Base-by-base conservation (phyloP, 2,113 vertebrate species). In the Potamarius usumacintae region DNA sequence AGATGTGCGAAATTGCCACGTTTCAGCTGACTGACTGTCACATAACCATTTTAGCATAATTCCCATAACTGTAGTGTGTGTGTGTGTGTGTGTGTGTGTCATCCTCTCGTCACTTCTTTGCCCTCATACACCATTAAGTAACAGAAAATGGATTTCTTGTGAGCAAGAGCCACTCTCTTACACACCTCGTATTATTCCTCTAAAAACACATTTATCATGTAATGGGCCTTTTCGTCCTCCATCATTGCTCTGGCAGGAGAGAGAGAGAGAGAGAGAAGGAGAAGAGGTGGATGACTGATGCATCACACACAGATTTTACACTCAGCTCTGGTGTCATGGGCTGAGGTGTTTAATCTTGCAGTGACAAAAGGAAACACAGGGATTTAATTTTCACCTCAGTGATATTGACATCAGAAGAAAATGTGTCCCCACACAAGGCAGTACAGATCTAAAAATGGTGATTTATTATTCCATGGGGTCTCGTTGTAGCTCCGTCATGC, bases 371-470 rank as follows among this genome's bases (percentile, higher is more conserved):
- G 48, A 88, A 90, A 85, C 69, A 11, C 30, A 67, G 27, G 57
- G 79, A 79, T 89, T 81, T 80, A 79, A 89, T 90, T 89, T 89
- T 87, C 87, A 85, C 88, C 80, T 82, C 57, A 78, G 65, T 50
- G 88, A 89, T 80, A 34, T 83, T 71, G 52, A 67, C 78, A 65
- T 4, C 69, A 60, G 27, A 60, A 72, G n/a, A 67, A n/a, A 60
- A 34, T 5, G 27, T 11, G 18, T 17, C 10, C n/a, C 7, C 76
- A 55, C 50, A n/a, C n/a, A 34, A 60, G 18, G 27, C 55, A 22
- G 27, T 42, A 3, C 3, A 42, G 42, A 42, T 42, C 42, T 42
- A 42, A 42, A 42, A 42, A 42, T 42, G 42, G 42, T 42, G 4
- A 42, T 2, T 42, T 42, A 42, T 42, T 42, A 42, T 42, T 42